A percentile compares a stretch with the other conserved stretches of the same genome.
Evolutionary conservation across 2,113 vertebrate genomes (phyloP).

Genomic region (Lophius piscatorius): DNA sequence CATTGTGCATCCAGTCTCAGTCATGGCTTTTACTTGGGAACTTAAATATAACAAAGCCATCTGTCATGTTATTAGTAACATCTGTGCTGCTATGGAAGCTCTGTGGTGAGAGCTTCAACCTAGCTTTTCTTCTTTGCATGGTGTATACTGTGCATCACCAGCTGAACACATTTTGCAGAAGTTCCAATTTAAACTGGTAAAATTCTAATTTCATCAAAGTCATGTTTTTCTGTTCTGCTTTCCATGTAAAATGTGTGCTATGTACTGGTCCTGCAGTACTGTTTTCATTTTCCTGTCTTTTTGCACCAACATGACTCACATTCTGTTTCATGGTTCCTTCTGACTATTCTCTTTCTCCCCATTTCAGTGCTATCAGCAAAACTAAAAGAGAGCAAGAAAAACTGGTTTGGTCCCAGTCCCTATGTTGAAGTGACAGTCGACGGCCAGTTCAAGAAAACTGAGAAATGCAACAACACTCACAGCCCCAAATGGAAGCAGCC

Average conservation of each 20-base stretch:
- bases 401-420: conserved; percentile 98
- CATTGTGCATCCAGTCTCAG: too few relatives aligned
- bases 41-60: too few relatives aligned
- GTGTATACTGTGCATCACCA: not conserved
- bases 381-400: conserved; percentile 97
- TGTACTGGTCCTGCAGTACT: too few relatives aligned
- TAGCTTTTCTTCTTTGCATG: not conserved
- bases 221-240: not conserved
- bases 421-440: conserved; percentile 97
- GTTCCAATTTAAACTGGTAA: not conserved
- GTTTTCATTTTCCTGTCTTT: not conserved
- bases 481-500: conserved; percentile 99
- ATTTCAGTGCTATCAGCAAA: conserved; percentile 94
- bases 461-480: conserved; percentile 96
- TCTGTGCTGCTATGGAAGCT: too few relatives aligned
- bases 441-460: conserved; percentile 98
- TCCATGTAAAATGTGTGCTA: not conserved
- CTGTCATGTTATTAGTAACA: too few relatives aligned
- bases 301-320: not conserved
- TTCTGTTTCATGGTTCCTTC: not conserved
- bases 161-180: not conserved
- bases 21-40: too few relatives aligned
- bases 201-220: not conserved
- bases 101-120: too few relatives aligned
- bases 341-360: conserved; percentile 4